Conservation (phyloP, 64 coral and sea anemone species). For the Cladopsammia gracilis region DNA sequence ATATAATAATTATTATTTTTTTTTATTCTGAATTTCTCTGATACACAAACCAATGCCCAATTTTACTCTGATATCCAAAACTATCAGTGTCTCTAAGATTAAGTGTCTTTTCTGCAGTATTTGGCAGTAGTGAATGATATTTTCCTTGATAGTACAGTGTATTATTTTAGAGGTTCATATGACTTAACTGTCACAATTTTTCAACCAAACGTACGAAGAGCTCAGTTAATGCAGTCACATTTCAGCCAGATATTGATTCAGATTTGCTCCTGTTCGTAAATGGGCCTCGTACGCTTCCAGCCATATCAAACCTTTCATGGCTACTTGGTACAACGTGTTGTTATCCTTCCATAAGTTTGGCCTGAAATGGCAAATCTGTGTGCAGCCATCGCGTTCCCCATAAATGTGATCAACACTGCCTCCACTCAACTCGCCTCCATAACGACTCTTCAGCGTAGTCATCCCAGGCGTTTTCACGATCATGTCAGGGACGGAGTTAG, state of each 20-base stretch:
- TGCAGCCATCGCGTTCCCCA: not conserved
- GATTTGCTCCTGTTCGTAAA: not conserved
- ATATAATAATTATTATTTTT: no score
- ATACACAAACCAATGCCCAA: no score
- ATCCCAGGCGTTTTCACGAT: slow-evolving; percentile 4
- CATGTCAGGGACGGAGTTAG: slow-evolving; percentile 50
- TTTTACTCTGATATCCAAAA: no score
- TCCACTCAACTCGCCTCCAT: not conserved
- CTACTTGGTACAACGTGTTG: not conserved
- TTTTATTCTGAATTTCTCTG: no score
- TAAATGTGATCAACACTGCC: not conserved
- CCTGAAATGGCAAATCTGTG: not conserved
- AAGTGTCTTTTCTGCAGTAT: no score
- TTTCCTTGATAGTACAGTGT: no score
- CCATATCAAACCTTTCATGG: slow-evolving; percentile 30
- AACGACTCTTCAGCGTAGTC: not conserved
- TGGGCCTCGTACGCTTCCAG: slow-evolving; percentile 14
- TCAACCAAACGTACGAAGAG: no score
- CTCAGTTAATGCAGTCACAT: not conserved
- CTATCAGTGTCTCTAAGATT: no score
- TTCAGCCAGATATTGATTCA: not conserved
- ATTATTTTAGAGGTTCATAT: no score
- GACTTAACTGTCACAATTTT: no score
- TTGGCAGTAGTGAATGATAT: no score
- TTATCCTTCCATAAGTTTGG: not conserved